phyloP scores from a whole-genome alignment of 2,113 vertebrate genomes.

The Petroica traversi region DNA sequence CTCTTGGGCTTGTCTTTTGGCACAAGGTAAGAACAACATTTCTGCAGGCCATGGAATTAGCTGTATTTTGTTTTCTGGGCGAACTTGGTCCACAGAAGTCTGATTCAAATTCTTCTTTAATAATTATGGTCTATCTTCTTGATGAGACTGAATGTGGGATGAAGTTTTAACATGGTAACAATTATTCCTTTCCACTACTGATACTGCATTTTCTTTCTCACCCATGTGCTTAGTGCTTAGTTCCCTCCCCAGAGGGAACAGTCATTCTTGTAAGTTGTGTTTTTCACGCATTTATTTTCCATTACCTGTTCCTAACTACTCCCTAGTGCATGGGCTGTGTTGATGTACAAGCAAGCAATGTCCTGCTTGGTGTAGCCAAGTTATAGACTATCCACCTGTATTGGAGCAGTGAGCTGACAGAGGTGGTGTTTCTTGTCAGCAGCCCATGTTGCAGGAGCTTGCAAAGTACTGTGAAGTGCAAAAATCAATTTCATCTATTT shows the following conservation, averaged over 20 bases:
- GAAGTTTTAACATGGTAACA: background rate
- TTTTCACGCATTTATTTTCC: background rate
- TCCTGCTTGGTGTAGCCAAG: background rate
- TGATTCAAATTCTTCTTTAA: background rate
- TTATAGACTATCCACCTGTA: background rate
- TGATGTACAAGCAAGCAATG: background rate
- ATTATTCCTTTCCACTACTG: background rate
- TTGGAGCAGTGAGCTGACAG: background rate
- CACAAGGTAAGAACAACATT: background rate
- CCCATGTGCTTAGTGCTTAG: background rate
- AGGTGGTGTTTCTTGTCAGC: background rate
- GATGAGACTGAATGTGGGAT: background rate
- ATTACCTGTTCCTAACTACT: background rate
- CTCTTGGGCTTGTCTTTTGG: background rate
- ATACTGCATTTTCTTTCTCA: background rate
- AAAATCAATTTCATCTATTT: background rate
- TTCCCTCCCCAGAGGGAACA: background rate
- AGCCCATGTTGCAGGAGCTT: background rate
- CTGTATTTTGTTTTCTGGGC: background rate
- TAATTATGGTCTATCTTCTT: background rate
- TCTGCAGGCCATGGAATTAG: background rate
- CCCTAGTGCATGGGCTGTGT: background rate
- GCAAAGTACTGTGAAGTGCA: background rate
- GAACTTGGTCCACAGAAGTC: background rate
- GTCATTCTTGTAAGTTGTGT: background rate